Evolutionary conservation across 2,888 invertebrate species (phyloP), one percentile per base, ranked within the genome.

Genomic region (Aspidiotus rigidus): DNA sequence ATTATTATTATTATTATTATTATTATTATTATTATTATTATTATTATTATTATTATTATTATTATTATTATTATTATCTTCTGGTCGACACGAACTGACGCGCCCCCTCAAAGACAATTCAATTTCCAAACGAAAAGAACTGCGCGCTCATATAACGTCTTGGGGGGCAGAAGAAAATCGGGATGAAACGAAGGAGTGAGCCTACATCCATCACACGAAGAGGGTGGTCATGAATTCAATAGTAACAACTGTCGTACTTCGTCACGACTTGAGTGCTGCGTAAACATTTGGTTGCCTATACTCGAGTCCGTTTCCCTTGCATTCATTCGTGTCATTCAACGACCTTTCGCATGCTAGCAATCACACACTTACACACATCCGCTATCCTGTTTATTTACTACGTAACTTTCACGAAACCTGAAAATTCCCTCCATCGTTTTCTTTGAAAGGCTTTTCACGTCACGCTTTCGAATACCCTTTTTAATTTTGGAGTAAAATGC

Each of bases 221-320:
- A 66, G 66, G 66, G 66, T 56, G 66, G 66, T 66, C 66, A 66
- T 66, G 66, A 66, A 66, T 66, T 66, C 57, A 66, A 66, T 66
- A 66, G 66, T 57, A 66, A 28, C 28, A 28, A 66, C 59, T 66
- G 66, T 66, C 66, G 66, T 66, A 42, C 66, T 66, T 57, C 66
- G 66, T 66, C 66, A 57, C 66, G 57, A 66, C 66, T 66, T 41
- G 66, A 66, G 66, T 57, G 66, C 66, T 59, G 57, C 44, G 66
- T 66, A 66, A 66, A 66, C 66, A 66, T 57, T 66, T 42, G 66
- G 17, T 44, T 16, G 57, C 57, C 66, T 66, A n/a, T n/a, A 66
- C 66, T 66, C 66, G 56, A 66, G 66, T 66, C 56, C 41, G 41
- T 42, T 56, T 57, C 57, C 66, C 17, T 44, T 42, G 41, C 42